Evolutionary conservation across 2,888 invertebrate genomes (phyloP).

Genomic region (Drosophila ezoana): DNA sequence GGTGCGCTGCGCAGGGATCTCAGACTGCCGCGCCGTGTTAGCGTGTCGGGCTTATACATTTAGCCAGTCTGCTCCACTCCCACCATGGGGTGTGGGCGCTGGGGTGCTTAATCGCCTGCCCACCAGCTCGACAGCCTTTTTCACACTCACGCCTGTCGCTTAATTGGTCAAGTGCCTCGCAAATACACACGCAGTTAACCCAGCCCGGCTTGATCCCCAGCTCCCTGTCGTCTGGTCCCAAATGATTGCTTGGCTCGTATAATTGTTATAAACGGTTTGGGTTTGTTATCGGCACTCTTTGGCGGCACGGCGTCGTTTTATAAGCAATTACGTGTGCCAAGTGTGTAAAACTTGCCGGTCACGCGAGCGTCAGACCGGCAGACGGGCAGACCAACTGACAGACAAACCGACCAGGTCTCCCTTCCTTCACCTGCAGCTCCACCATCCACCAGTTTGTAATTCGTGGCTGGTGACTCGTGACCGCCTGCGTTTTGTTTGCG

Average conservation of each 20-base stretch:
- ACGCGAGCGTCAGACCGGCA: slow-evolving; percentile 41
- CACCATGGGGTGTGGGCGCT: slow-evolving; percentile 25
- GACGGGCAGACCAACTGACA: slow-evolving; percentile 4
- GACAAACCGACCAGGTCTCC: slow-evolving; percentile 2
- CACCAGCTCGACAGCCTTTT: slow-evolving; percentile 14
- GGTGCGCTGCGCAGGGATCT: slow-evolving; percentile 85
- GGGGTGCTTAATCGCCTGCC: slow-evolving; percentile 6
- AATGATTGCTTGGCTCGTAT: slow-evolving; percentile 43
- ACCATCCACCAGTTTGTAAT: slow-evolving; percentile 9
- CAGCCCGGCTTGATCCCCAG: slow-evolving; percentile 6
- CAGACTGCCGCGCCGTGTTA: slow-evolving; percentile 85
- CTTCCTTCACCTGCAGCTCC: background rate
- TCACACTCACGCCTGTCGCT: slow-evolving; percentile 28
- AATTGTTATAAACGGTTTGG: slow-evolving; percentile 69
- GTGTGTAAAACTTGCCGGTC: slow-evolving; percentile 72
- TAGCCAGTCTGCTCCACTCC: slow-evolving; percentile 56
- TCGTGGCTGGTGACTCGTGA: slow-evolving; percentile 44
- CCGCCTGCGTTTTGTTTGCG: slow-evolving; percentile 68
- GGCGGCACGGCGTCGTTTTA: slow-evolving; percentile 56
- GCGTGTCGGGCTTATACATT: slow-evolving; percentile 85
- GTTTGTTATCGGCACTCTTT: slow-evolving; percentile 48
- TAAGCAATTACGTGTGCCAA: slow-evolving; percentile 78
- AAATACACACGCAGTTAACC: slow-evolving; percentile 6
- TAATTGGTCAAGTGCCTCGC: slow-evolving; percentile 30
- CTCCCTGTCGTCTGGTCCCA: slow-evolving; percentile 18